A percentile compares a stretch with the other conserved stretches of the same genome.
These are phyloP conservation scores for Chiloscyllium punctatum DNA, from an alignment of 2,797 vertebrate species.

Conservation along the genomic window DNA sequence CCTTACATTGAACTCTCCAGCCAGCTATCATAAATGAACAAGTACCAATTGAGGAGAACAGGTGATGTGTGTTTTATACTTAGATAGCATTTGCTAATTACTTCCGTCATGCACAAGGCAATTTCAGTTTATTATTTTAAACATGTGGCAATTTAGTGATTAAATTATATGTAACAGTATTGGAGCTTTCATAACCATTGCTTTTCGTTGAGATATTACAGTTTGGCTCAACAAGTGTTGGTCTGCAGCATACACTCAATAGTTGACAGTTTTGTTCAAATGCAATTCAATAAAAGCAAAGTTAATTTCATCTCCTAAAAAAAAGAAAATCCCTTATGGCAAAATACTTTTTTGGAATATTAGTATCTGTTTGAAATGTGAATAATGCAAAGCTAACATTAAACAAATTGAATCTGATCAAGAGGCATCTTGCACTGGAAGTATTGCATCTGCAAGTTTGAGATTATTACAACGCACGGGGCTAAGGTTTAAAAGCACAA, in stretches of 20 bases:
- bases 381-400: slow-evolving; percentile 9
- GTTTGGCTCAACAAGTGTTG: not conserved
- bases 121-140: not conserved
- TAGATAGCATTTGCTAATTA: not conserved
- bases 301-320: slow-evolving; percentile 44
- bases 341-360: slow-evolving; percentile 46
- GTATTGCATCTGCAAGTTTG: slow-evolving; percentile 46
- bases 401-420: slow-evolving; percentile 40
- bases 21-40: not conserved
- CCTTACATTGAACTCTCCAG: not conserved
- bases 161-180: not conserved
- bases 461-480: slow-evolving; percentile 47
- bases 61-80: not conserved
- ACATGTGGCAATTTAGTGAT: too few species aligned
- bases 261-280: slow-evolving; percentile 9
- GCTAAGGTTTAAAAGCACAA: slow-evolving; percentile 51
- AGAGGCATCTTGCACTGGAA: slow-evolving; percentile 43
- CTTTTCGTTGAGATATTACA: not conserved
- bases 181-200: not conserved
- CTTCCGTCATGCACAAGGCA: not conserved
- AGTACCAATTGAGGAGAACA: not conserved
- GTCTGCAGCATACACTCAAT: not conserved
- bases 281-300: not conserved
- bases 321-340: slow-evolving; percentile 66
- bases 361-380: not conserved